Conservation (phyloP, 1,140 invertebrate species). For the Diuraphis noxia region DNA sequence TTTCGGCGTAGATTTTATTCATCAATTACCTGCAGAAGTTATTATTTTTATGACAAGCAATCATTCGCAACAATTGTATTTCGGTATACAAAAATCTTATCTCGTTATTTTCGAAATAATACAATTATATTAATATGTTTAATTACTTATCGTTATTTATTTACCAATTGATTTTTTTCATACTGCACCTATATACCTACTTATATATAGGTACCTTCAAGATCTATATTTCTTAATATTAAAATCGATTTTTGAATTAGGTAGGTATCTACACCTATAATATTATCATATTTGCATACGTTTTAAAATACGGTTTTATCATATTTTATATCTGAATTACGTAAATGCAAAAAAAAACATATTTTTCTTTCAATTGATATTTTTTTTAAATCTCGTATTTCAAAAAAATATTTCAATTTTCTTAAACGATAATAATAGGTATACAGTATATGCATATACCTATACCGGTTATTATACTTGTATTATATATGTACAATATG, state of each 20-base stretch:
- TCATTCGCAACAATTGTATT: not conserved
- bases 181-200: too few species aligned
- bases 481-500: not conserved
- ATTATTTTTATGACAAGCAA: not conserved
- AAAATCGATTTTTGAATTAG: not conserved
- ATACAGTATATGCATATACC: not conserved
- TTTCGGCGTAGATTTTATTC: not conserved
- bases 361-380: not conserved
- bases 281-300: not conserved
- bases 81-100: not conserved
- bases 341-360: not conserved
- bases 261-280: not conserved
- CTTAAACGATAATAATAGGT: not conserved
- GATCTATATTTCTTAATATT: not conserved
- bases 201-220: not conserved
- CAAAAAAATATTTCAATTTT: not conserved
- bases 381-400: constrained; percentile 13
- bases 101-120: not conserved
- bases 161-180: not conserved
- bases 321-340: not conserved
- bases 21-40: not conserved
- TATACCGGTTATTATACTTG: not conserved
- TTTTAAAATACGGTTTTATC: not conserved
- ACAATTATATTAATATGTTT: not conserved
- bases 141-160: not conserved